Conservation (phyloP, 2,113 vertebrate species). For the Rhynchomys soricoides region DNA sequence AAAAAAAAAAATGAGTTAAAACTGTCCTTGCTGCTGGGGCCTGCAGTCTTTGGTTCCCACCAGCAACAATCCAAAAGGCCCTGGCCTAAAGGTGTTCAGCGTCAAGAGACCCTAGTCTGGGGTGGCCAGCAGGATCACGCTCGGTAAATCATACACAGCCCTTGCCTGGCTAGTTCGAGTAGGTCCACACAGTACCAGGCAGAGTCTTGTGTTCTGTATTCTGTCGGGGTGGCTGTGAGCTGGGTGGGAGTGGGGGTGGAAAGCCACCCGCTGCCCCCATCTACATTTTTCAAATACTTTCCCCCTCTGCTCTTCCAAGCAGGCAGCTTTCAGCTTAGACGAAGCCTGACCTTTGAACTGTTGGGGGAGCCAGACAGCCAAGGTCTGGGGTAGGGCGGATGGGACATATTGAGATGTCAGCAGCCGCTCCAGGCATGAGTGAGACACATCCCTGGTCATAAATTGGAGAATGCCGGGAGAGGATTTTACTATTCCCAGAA, state of each 20-base stretch:
- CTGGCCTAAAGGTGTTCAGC: neutral
- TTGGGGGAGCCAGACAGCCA: neutral
- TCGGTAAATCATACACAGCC: fast-evolving
- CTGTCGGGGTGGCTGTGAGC: neutral
- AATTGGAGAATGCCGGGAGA: neutral
- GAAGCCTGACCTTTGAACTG: constrained; percentile 63
- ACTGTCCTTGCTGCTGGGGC: neutral
- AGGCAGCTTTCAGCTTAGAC: neutral
- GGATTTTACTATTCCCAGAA: fast-evolving
- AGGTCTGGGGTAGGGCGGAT: too few relatives aligned
- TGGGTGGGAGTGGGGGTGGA: neutral
- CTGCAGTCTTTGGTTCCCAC: neutral
- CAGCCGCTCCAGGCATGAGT: neutral
- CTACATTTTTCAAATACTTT: constrained; percentile 80
- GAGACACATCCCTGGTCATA: neutral
- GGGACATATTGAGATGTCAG: neutral
- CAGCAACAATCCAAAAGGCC: neutral
- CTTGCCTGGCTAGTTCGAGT: neutral
- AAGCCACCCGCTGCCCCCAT: neutral
- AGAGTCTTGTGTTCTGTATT: neutral
- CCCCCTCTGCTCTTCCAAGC: constrained; percentile 55
- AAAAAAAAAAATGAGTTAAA: too few relatives aligned
- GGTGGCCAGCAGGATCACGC: neutral
- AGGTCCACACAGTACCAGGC: fast-evolving
- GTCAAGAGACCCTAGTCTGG: neutral